These are phyloP conservation scores for Aramus guarauna DNA, from an alignment of 2,113 vertebrate species.

Conservation along the genomic window DNA sequence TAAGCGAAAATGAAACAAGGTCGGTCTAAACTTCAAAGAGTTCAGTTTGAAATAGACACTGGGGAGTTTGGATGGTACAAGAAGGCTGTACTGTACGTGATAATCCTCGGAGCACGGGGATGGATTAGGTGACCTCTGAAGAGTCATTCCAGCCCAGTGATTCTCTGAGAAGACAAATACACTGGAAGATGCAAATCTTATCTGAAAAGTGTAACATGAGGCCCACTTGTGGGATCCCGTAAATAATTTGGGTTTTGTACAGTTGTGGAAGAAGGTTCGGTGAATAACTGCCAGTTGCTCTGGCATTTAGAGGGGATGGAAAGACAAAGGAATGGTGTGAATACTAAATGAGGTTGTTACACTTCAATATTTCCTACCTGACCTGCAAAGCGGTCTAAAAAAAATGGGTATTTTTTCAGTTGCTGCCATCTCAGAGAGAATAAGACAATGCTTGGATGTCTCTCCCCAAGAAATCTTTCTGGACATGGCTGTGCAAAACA, in stretches of 20 bases:
- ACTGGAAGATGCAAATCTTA: constrained; percentile 14
- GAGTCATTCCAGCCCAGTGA: constrained; percentile 33
- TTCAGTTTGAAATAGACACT: not conserved
- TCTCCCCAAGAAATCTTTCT: constrained; percentile 46
- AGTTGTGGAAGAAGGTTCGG: not conserved
- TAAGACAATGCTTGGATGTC: not conserved
- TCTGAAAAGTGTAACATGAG: constrained; percentile 13
- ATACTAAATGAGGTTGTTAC: not conserved
- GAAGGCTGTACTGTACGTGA: not conserved
- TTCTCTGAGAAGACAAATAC: constrained; percentile 42
- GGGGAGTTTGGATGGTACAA: not conserved
- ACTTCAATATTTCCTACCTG: not conserved
- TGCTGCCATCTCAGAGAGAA: not conserved
- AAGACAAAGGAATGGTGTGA: not conserved
- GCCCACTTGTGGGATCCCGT: not conserved
- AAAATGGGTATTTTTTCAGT: not conserved
- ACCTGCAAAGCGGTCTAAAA: not conserved
- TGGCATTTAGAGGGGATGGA: not conserved
- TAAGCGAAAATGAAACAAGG: not conserved
- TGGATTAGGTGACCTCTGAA: constrained; percentile 31
- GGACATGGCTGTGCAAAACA: not conserved
- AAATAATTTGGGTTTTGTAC: not conserved
- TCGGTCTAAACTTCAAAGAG: not conserved
- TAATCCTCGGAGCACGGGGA: not conserved
- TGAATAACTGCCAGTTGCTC: not conserved